Evolutionary conservation across 1,140 invertebrate genomes (phyloP).

Genomic region (Hormaphis cornu): DNA sequence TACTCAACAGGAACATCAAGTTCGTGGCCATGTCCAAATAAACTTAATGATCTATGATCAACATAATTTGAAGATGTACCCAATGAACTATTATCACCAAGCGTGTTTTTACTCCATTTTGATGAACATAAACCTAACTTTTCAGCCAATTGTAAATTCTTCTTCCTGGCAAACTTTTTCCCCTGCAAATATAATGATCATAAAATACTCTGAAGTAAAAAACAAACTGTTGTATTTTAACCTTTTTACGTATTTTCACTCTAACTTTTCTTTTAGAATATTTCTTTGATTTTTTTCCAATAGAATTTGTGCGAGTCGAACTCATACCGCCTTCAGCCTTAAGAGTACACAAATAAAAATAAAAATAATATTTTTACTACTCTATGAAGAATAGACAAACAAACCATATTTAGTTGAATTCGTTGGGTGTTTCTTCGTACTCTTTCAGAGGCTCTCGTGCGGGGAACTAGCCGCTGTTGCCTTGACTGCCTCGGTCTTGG

Average conservation of each 20-base stretch:
- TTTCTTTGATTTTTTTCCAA: neutral
- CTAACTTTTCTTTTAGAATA: conserved; percentile 4
- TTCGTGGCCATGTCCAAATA: conserved; percentile 10
- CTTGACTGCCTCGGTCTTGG: conserved; percentile 38
- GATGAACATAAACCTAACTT: conserved; percentile 6
- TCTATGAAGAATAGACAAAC: neutral
- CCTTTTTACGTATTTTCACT: neutral
- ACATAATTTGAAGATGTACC: neutral
- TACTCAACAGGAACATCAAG: conserved; percentile 13
- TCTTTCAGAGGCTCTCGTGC: conserved; percentile 57
- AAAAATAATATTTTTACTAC: neutral
- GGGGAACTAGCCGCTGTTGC: conserved; percentile 45
- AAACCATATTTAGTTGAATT: neutral
- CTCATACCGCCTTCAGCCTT: neutral
- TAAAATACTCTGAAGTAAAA: too few relatives aligned
- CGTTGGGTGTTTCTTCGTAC: conserved; percentile 18
- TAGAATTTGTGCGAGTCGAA: neutral
- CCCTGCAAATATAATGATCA: neutral
- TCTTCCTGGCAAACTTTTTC: neutral
- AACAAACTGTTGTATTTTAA: too few relatives aligned
- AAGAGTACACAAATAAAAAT: neutral
- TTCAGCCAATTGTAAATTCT: neutral
- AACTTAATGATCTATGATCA: conserved; percentile 23
- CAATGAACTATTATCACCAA: neutral
- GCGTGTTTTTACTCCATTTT: neutral